Evolutionary conservation across 2,888 invertebrate species (phyloP).

Genomic region (Pantelozetes paolii): DNA sequence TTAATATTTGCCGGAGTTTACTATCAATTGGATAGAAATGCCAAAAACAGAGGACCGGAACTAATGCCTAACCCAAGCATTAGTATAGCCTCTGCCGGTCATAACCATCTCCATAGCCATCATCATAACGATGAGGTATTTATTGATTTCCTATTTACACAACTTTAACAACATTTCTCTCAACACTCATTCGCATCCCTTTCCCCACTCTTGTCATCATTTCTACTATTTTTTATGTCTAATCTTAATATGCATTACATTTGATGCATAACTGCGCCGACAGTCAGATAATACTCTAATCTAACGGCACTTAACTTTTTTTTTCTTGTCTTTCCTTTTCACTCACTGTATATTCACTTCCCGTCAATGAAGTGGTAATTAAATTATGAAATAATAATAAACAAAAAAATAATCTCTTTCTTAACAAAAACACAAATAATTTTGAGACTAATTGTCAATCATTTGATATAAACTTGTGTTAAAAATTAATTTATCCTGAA

Average conservation of each 20-base stretch:
- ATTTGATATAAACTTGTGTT: too few relatives aligned
- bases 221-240: background rate
- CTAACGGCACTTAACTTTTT: too few relatives aligned
- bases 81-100: background rate
- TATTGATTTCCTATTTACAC: background rate
- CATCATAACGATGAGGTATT: background rate
- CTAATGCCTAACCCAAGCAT: background rate
- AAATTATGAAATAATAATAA: too few relatives aligned
- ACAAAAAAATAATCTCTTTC: too few relatives aligned
- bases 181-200: background rate
- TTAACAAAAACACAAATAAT: too few relatives aligned
- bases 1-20: slow-evolving; percentile 91
- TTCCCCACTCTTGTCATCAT: background rate
- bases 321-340: too few relatives aligned
- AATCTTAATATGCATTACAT: background rate
- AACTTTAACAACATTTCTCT: background rate
- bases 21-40: slow-evolving; percentile 62
- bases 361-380: too few relatives aligned
- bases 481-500: too few relatives aligned
- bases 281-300: too few relatives aligned
- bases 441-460: too few relatives aligned
- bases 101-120: slow-evolving; percentile 12
- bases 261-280: background rate
- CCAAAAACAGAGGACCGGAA: background rate
- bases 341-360: too few relatives aligned